phyloP scores from a whole-genome alignment of 2,113 vertebrate genomes.

The Tretioscincus oriximinensis region DNA sequence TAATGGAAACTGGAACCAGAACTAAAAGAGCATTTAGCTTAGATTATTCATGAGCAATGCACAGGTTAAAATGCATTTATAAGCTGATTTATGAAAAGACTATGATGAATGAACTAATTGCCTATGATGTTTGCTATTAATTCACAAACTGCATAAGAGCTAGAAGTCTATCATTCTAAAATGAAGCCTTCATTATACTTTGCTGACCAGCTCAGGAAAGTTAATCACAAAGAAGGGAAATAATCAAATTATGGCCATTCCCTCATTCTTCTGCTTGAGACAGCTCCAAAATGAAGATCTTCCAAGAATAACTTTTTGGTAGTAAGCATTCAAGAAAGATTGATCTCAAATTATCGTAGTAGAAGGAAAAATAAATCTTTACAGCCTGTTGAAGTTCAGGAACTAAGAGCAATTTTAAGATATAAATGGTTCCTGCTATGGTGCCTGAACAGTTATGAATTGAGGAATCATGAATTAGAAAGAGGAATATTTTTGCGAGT shows the following conservation, averaged over 20 bases:
- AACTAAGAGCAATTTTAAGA: neutral
- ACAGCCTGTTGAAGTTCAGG: neutral
- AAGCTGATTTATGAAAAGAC: slow-evolving; percentile 19
- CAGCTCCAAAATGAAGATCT: neutral
- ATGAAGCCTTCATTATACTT: slow-evolving; percentile 1
- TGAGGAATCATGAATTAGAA: neutral
- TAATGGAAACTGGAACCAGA: slow-evolving; percentile 17
- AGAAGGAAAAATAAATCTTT: neutral
- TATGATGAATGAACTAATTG: slow-evolving; percentile 21
- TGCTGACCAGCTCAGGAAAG: slow-evolving; percentile 2
- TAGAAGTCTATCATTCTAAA: slow-evolving; percentile 13
- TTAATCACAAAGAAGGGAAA: slow-evolving; percentile 7
- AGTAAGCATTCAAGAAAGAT: neutral
- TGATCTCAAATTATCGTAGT: neutral
- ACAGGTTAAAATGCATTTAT: slow-evolving; percentile 19
- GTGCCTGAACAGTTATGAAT: neutral
- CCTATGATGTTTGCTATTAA: slow-evolving; percentile 7
- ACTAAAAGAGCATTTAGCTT: slow-evolving; percentile 26
- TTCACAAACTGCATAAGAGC: neutral
- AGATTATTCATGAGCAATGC: neutral
- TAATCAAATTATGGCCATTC: slow-evolving; percentile 7
- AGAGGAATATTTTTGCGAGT: neutral
- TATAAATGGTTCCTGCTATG: neutral
- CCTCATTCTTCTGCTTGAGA: neutral
- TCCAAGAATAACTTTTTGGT: neutral